phyloP scores from a whole-genome alignment of 2,888 invertebrate species.

The Fabriciana adippe region DNA sequence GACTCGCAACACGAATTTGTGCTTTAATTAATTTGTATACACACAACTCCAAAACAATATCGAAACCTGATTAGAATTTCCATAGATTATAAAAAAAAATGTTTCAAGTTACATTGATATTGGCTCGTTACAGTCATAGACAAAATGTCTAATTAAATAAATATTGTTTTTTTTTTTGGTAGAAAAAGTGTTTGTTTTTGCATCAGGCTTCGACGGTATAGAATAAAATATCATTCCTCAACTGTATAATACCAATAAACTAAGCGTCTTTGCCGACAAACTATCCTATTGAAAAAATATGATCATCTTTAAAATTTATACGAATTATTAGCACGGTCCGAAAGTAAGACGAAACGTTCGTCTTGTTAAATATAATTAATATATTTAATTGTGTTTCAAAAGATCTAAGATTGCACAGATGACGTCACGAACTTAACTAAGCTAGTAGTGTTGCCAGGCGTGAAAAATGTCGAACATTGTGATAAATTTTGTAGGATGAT shows the following conservation, averaged over 20 bases:
- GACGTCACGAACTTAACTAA: slow-evolving; percentile 27
- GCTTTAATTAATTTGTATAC: slow-evolving; percentile 23
- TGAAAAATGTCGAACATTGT: neutral
- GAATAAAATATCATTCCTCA: slow-evolving; percentile 54
- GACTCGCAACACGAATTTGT: slow-evolving; percentile 47
- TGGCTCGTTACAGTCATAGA: slow-evolving; percentile 1
- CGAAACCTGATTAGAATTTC: slow-evolving; percentile 31
- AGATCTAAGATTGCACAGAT: slow-evolving; percentile 30
- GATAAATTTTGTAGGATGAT: neutral
- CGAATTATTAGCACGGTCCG: slow-evolving; percentile 29
- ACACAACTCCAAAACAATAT: slow-evolving; percentile 30
- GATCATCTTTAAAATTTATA: slow-evolving; percentile 47
- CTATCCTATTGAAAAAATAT: slow-evolving; percentile 68
- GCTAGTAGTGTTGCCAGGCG: slow-evolving; percentile 16
- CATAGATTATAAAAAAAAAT: neutral
- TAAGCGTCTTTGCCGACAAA: slow-evolving; percentile 59
- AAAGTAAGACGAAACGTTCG: slow-evolving; percentile 23
- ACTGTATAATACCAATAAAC: slow-evolving; percentile 65
- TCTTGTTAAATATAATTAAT: slow-evolving; percentile 19
- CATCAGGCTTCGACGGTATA: slow-evolving; percentile 39
- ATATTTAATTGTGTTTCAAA: slow-evolving; percentile 12
- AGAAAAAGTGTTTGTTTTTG: slow-evolving; percentile 2
- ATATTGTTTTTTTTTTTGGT: neutral
- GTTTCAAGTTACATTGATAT: too few species aligned
- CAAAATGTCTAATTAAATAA: slow-evolving; percentile 5